Evolutionary conservation across 2,888 invertebrate species (phyloP), one percentile per base, ranked within the genome.

Genomic region (Dasysyrphus albostriatus): DNA sequence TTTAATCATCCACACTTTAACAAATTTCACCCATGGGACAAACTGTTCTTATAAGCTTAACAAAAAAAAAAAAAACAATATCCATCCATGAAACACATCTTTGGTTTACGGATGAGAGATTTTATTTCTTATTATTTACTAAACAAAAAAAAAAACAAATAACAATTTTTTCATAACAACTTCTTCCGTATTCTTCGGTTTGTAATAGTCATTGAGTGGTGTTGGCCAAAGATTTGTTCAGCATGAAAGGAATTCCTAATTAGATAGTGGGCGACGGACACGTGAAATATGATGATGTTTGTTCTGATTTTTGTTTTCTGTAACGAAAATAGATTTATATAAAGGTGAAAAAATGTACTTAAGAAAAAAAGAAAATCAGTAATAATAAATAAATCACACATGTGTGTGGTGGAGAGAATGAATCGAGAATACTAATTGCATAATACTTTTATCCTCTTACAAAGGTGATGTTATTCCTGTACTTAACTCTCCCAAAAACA

Each of bases 191-290:
- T 9, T 42, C 24, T 5, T 42, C 9, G 7, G 61, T 61, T 42
- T 42, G 24, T 24, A 19, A 42, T 14, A 61, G 42, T 61, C 19
- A 39, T 61, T 42, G 61, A 24, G 61, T 61, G n/a, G 61, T 61
- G n/a, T 56, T 59, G 16, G 24, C 8, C 14, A 61, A 39, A 61
- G 61, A 61, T 61, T 61, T 61, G 19, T 61, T 61, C 39, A 42
- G 61, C 61, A 39, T 61, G 61, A 42, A 42, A 39, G 42, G 61
- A 61, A 61, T 61, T 24, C 39, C 8, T 39, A 61, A 61, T 61
- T 39, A 42, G 39, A 59, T 59, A 39, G 61, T 54, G 54, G 29
- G 54, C 54, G 29, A 16, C 5, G 32, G 32, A 7, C 32, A 5
- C 1, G 34, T 24, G 12, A 61, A 42, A 24, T 24, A 61, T 42